These are phyloP conservation scores for Drosophila parvula DNA, from an alignment of 1,140 invertebrate species.

Conservation along the genomic window DNA sequence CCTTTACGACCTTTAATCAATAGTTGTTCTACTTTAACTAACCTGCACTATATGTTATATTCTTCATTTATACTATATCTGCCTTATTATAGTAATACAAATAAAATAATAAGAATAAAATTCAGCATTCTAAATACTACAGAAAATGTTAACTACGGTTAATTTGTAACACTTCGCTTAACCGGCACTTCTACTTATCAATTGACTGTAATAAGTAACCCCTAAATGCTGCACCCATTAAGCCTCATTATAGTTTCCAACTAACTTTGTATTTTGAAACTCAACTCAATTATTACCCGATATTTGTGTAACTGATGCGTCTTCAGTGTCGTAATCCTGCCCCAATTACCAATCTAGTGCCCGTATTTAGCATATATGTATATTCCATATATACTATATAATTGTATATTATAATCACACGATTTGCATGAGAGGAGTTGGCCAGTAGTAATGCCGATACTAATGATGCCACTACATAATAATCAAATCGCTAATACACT, in stretches of 20 bases:
- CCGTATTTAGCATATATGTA: background rate
- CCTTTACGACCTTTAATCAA: too few relatives aligned
- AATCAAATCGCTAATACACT: constrained; percentile 37
- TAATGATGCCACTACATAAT: constrained; percentile 28
- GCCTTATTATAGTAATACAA: too few relatives aligned
- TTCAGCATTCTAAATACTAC: too few relatives aligned
- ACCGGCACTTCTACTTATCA: too few relatives aligned
- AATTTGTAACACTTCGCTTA: too few relatives aligned
- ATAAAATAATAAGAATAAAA: too few relatives aligned
- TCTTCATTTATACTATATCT: too few relatives aligned
- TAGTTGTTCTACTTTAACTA: too few relatives aligned
- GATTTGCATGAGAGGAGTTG: constrained; percentile 16
- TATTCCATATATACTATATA: constrained; percentile 5
- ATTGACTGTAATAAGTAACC: background rate
- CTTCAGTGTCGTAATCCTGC: background rate
- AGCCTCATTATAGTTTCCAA: background rate
- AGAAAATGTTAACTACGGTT: too few relatives aligned
- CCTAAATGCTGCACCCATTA: too few relatives aligned
- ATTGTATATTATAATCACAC: constrained; percentile 10
- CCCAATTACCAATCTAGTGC: constrained; percentile 1
- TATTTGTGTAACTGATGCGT: background rate
- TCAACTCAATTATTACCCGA: background rate
- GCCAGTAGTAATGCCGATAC: background rate
- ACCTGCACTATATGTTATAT: too few relatives aligned
- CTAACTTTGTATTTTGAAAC: too few relatives aligned